Percentiles rank a stretch among this genome's conserved stretches.
These are phyloP conservation scores for Heterodera carotae DNA, from an alignment of 1,140 invertebrate species.

Conservation along the genomic window DNA sequence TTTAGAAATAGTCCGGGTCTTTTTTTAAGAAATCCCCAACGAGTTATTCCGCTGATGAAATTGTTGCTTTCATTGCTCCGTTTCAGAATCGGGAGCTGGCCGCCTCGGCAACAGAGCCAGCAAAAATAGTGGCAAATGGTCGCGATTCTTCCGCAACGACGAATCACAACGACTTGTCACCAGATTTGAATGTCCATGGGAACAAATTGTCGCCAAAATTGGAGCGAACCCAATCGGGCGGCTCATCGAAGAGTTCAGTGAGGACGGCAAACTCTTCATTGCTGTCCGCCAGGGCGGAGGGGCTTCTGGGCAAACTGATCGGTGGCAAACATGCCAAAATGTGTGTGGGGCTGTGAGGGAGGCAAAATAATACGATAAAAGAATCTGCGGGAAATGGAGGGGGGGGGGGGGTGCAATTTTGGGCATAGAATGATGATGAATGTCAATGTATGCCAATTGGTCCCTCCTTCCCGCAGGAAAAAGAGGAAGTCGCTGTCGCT, in stretches of 20 bases:
- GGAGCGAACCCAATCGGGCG: slow-evolving; percentile 1
- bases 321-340: slow-evolving; percentile 27
- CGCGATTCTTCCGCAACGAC: neutral
- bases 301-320: slow-evolving; percentile 22
- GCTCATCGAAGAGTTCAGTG: neutral
- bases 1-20: too few relatives aligned
- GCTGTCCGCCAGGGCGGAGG: slow-evolving; percentile 22
- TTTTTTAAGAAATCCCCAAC: too few relatives aligned
- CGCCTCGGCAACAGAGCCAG: neutral
- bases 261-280: neutral
- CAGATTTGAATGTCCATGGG: too few relatives aligned
- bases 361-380: neutral
- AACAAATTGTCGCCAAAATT: neutral
- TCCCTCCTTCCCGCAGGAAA: neutral
- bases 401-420: too few relatives aligned
- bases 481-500: slow-evolving; percentile 1
- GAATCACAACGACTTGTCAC: neutral
- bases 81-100: neutral
- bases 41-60: too few relatives aligned
- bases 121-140: neutral
- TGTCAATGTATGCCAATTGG: neutral
- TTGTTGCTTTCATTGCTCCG: neutral
- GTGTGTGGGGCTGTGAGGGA: too few relatives aligned
- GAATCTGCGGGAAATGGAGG: too few relatives aligned
- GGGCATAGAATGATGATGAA: too few relatives aligned